Evolutionary conservation across 2,113 vertebrate genomes (phyloP).

Genomic region (Sapayoa aenigma): DNA sequence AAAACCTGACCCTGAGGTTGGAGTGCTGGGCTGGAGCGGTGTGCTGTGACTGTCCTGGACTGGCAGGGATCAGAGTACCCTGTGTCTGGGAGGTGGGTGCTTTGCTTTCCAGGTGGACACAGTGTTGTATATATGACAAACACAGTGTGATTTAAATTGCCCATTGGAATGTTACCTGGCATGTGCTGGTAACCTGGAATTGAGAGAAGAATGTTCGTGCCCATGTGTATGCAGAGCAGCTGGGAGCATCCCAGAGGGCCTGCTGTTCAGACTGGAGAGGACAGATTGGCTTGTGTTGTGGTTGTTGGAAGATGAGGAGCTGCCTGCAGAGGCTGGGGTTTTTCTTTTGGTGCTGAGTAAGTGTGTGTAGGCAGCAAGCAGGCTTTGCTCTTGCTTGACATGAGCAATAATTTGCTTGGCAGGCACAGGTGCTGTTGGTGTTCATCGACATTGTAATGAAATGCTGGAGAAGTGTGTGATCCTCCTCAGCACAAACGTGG

Average conservation of each 20-base stretch:
- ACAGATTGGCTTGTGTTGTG: not conserved
- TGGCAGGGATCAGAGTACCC: not conserved
- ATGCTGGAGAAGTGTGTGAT: not conserved
- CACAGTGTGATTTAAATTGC: not conserved
- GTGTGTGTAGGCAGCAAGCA: not conserved
- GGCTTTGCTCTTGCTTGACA: not conserved
- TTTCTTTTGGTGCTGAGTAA: not conserved
- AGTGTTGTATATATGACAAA: not conserved
- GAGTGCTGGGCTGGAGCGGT: not conserved
- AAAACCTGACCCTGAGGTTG: not conserved
- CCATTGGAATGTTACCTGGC: fast-evolving
- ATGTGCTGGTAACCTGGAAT: fast-evolving
- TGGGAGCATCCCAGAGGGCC: not conserved
- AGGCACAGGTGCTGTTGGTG: not conserved
- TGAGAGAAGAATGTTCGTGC: not conserved
- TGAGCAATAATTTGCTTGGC: not conserved
- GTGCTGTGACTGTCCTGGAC: fast-evolving
- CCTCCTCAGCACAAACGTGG: not conserved
- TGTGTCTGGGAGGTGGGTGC: no score
- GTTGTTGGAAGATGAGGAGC: not conserved
- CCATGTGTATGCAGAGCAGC: not conserved
- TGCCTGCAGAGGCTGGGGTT: not conserved
- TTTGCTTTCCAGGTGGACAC: not conserved
- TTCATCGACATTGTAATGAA: not conserved
- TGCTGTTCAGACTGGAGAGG: not conserved